phyloP scores from a whole-genome alignment of 2,888 invertebrate species.

The Idaea biselata region DNA sequence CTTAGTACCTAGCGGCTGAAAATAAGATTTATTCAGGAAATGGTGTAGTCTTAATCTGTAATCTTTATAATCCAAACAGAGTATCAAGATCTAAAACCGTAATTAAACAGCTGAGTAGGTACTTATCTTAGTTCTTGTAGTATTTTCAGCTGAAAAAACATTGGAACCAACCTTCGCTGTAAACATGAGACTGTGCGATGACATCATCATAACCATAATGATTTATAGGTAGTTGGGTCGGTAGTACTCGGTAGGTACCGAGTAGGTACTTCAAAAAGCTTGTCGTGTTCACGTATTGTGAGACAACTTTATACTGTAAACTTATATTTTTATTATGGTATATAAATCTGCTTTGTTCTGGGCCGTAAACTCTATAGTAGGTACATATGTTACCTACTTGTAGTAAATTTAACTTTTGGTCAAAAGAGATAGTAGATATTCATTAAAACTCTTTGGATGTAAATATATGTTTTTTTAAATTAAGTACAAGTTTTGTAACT shows the following conservation, averaged over 20 bases:
- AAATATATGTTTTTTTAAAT: not conserved
- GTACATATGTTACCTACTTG: too few relatives aligned
- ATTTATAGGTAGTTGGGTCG: not conserved
- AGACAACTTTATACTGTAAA: not conserved
- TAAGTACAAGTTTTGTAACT: not conserved
- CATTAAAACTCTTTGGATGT: not conserved
- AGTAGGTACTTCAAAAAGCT: not conserved
- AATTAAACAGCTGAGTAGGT: not conserved
- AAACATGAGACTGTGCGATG: not conserved
- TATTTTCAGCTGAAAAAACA: constrained; percentile 34
- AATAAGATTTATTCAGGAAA: too few relatives aligned
- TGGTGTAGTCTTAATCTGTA: too few relatives aligned
- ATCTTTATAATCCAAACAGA: too few relatives aligned
- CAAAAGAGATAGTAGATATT: not conserved
- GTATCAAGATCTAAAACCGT: too few relatives aligned
- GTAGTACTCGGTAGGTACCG: too few relatives aligned
- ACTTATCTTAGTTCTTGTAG: not conserved
- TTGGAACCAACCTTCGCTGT: not conserved
- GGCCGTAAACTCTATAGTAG: not conserved
- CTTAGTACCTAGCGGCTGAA: too few relatives aligned
- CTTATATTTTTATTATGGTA: not conserved
- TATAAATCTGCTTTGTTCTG: not conserved
- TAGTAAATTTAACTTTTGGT: too few relatives aligned
- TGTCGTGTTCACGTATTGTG: not conserved
- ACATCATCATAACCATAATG: not conserved